Conservation (phyloP, 2,888 invertebrate genomes). For the Cheilosia scutellata region DNA sequence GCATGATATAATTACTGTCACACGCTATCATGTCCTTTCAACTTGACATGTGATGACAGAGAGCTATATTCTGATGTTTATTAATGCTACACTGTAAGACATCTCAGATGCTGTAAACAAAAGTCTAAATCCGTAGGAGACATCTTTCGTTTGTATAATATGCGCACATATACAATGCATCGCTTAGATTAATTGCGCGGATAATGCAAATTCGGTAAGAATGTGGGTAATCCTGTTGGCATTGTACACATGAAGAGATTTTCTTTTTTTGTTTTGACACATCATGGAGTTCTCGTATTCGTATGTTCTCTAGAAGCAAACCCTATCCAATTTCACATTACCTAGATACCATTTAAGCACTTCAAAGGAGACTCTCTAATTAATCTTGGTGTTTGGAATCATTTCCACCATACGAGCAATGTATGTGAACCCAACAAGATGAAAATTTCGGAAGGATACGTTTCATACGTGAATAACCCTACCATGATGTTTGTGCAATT, state of each 20-base stretch:
- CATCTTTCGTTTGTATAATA: neutral
- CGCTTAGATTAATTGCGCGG: neutral
- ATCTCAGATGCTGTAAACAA: conserved; percentile 12
- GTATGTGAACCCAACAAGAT: neutral
- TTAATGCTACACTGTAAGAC: neutral
- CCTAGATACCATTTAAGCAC: too few relatives aligned
- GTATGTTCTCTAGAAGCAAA: too few relatives aligned
- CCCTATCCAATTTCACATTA: too few relatives aligned
- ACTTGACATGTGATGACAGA: conserved; percentile 16
- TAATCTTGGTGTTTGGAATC: neutral
- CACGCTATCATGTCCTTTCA: conserved; percentile 5
- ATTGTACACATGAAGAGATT: too few relatives aligned
- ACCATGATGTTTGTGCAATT: neutral
- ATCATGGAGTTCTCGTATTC: neutral
- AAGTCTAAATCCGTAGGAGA: neutral
- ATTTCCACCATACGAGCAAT: neutral
- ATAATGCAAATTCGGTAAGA: neutral
- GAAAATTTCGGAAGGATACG: neutral
- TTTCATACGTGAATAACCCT: neutral
- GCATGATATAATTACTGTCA: conserved; percentile 11
- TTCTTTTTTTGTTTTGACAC: neutral
- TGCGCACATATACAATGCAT: neutral
- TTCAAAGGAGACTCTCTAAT: neutral
- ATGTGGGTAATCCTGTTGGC: neutral
- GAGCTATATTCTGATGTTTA: conserved; percentile 15